Percentiles rank a stretch among this genome's conserved stretches.
These are phyloP conservation scores for Caenorhabditis afra DNA, from an alignment of 2,888 invertebrate genomes.

Conservation along the genomic window DNA sequence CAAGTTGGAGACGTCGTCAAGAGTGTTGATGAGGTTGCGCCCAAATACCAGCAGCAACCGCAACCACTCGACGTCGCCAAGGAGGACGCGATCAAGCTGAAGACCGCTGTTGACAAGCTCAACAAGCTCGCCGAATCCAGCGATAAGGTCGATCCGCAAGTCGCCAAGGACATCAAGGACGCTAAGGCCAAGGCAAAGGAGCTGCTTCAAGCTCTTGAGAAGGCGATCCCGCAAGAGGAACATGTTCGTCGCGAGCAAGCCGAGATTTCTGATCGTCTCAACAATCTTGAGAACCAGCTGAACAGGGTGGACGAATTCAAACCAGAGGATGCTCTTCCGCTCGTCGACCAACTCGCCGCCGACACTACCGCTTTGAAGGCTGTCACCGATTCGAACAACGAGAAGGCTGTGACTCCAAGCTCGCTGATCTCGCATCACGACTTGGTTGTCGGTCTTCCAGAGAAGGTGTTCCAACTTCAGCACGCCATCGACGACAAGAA, in stretches of 20 bases:
- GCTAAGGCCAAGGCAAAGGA: background rate
- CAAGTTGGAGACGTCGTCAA: background rate
- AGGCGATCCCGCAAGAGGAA: background rate
- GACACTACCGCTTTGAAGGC: background rate
- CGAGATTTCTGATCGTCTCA: slow-evolving; percentile 1
- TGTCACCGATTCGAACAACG: slow-evolving; percentile 32
- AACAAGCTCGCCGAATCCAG: background rate
- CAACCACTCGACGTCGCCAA: slow-evolving; percentile 1
- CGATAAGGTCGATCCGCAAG: background rate
- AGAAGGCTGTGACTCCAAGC: slow-evolving; percentile 43
- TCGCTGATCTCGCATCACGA: slow-evolving; percentile 51
- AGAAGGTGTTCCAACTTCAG: slow-evolving; percentile 48
- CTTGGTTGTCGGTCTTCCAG: slow-evolving; percentile 44
- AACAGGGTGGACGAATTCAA: background rate
- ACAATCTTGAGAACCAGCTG: background rate
- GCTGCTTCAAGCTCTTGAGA: background rate
- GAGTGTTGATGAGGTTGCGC: background rate
- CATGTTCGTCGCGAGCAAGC: slow-evolving; percentile 1
- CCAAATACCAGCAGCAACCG: background rate
- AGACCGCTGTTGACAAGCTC: background rate
- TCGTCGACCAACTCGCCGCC: background rate
- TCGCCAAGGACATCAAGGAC: slow-evolving; percentile 2
- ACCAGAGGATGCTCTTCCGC: background rate
- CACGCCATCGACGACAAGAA: slow-evolving; percentile 53
- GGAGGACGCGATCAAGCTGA: background rate